These are phyloP conservation scores for Sturmia bella DNA, from an alignment of 2,888 invertebrate species.

Conservation along the genomic window DNA sequence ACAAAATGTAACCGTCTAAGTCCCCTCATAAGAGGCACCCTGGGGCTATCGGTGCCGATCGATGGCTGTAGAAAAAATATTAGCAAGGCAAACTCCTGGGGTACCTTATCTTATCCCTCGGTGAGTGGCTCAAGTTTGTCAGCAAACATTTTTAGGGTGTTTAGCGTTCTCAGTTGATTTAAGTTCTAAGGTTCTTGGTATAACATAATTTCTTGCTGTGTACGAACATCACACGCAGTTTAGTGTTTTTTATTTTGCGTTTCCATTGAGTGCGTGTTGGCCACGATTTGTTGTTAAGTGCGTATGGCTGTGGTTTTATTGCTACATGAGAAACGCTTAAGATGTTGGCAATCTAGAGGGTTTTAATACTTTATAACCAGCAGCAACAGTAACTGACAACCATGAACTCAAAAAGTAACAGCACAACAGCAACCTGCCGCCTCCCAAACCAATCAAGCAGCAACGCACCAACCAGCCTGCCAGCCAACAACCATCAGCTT, in stretches of 20 bases:
- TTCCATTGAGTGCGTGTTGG: conserved; percentile 30
- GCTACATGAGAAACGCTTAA: conserved; percentile 60
- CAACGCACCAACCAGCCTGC: conserved; percentile 28
- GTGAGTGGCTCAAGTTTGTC: no score
- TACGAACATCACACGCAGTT: conserved; percentile 23
- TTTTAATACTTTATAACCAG: conserved; percentile 40
- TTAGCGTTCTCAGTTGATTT: no score
- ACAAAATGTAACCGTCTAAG: no score
- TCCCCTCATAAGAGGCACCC: no score
- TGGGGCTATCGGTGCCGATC: no score
- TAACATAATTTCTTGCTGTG: conserved; percentile 3
- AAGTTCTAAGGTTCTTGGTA: no score
- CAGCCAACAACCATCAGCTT: conserved; percentile 20
- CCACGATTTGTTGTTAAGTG: conserved; percentile 40
- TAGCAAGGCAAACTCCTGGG: no score
- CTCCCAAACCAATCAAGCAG: conserved; percentile 16
- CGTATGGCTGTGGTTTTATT: conserved; percentile 57
- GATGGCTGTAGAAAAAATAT: no score
- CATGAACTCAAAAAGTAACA: conserved; percentile 34
- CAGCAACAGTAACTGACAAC: conserved; percentile 53
- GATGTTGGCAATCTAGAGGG: conserved; percentile 16
- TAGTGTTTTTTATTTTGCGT: neutral
- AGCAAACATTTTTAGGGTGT: no score
- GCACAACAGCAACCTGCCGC: conserved; percentile 33
- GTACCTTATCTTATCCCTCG: no score